phyloP scores from a whole-genome alignment of 2,113 vertebrate genomes.

The Petrocephalus zakoni region DNA sequence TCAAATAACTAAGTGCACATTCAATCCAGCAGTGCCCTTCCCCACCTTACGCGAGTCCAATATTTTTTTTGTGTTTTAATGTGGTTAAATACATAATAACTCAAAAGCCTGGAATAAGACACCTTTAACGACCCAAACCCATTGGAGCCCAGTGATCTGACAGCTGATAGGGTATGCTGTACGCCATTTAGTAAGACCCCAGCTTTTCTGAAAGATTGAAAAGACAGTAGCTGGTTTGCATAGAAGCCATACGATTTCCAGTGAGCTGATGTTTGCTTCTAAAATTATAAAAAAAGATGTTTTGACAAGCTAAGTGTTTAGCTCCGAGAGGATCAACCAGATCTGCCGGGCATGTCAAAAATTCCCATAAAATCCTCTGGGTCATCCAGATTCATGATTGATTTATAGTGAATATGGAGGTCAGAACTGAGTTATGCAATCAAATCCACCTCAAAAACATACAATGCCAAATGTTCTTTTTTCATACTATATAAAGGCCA shows the following conservation, averaged over 20 bases:
- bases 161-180: neutral
- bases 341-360: neutral
- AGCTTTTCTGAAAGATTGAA: neutral
- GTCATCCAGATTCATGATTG: neutral
- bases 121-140: neutral
- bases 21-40: neutral
- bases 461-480: neutral
- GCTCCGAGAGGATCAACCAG: slow-evolving; percentile 17
- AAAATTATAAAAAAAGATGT: slow-evolving; percentile 23
- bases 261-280: slow-evolving; percentile 29
- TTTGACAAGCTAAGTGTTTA: slow-evolving; percentile 15
- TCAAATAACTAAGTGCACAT: neutral
- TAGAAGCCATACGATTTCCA: slow-evolving; percentile 16
- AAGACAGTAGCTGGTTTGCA: slow-evolving; percentile 8
- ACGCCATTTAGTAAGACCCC: neutral
- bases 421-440: neutral
- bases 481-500: neutral
- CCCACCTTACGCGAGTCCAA: neutral
- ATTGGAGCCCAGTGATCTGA: neutral
- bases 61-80: neutral
- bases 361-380: slow-evolving; percentile 4
- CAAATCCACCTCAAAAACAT: neutral
- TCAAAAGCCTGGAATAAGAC: neutral
- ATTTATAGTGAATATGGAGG: neutral
- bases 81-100: neutral